phyloP scores from a whole-genome alignment of 2,888 invertebrate genomes.

The Ornithoptera priamus region DNA sequence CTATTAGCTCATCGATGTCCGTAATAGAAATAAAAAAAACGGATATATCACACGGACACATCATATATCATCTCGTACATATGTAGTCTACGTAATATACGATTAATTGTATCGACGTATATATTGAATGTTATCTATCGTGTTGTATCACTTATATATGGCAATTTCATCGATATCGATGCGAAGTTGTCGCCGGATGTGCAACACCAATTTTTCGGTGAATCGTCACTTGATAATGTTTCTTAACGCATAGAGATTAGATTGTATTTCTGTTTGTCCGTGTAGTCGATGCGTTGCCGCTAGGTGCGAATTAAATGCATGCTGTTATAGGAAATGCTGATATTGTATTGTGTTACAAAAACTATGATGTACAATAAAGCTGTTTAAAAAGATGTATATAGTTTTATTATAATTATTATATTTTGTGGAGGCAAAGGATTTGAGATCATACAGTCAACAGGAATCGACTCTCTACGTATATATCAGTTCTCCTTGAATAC shows the following conservation, averaged over 20 bases:
- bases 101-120: slow-evolving; percentile 9
- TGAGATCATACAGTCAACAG: no score
- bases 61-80: slow-evolving; percentile 21
- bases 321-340: slow-evolving; percentile 66
- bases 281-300: slow-evolving; percentile 17
- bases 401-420: background rate
- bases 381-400: slow-evolving; percentile 43
- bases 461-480: no score
- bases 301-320: slow-evolving; percentile 42
- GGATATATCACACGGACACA: slow-evolving; percentile 3
- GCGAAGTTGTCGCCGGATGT: background rate
- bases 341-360: slow-evolving; percentile 69
- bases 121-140: slow-evolving; percentile 19
- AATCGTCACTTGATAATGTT: slow-evolving; percentile 17
- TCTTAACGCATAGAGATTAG: slow-evolving; percentile 17
- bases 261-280: slow-evolving; percentile 27
- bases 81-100: slow-evolving; percentile 25
- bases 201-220: background rate
- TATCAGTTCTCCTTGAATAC: no score
- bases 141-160: slow-evolving; percentile 7
- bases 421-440: no score
- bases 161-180: slow-evolving; percentile 13
- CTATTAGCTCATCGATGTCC: background rate
- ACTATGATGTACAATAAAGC: slow-evolving; percentile 69
- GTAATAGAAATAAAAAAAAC: background rate